Evolutionary conservation across 92 coral and sea anemone species (phyloP), one percentile per base, ranked within the genome.

Genomic region (Phenganax stokvisi): DNA sequence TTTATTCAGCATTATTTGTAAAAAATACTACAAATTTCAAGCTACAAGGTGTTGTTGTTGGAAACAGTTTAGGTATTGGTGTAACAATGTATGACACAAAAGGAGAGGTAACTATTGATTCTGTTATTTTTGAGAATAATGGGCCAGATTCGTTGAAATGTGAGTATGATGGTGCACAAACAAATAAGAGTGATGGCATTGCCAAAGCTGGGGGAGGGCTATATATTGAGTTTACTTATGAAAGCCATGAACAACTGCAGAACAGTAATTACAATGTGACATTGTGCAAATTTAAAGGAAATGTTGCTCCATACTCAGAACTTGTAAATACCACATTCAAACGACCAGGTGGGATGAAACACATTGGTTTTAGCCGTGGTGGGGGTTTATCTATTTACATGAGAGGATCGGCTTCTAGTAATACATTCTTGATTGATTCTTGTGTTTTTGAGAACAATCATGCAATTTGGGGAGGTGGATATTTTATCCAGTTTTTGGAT

Each of bases 391-490:
- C 92, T 6, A 57, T 87, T n/a, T 89, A 76, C 56, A 68, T 93
- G 6, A 51, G 30, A 5, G 96, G 93, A 79, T 91, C 92, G 67
- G 90, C 93, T 29, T 81, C 86, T 52, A 83, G 85, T 65, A 89
- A 90, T 82, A 82, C 58, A 37, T 76, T 93, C 75, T 59, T 64
- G 4, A 81, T 93, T 60, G 84, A 81, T 15, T 66, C 82, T 17
- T 89, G 87, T 81, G 30, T 9, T 4, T 93, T 93, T 80, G 56
- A 51, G 10, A 76, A 81, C 31, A 93, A 93, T 55, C 57, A 8
- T 1, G 97, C 97, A 0, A 86, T 84, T 54, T 91, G 96, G 93
- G 97, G 97, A 44, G 97, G 96, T 15, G 97, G 96, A 1, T 71
- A 89, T 70, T 88, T 83, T 28, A 88, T 87, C 17, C 92, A 91